Percentiles rank a stretch among this genome's conserved stretches.
These are phyloP conservation scores for Brienomyrus longianalis DNA, from an alignment of 2,113 vertebrate species.

Conservation along the genomic window DNA sequence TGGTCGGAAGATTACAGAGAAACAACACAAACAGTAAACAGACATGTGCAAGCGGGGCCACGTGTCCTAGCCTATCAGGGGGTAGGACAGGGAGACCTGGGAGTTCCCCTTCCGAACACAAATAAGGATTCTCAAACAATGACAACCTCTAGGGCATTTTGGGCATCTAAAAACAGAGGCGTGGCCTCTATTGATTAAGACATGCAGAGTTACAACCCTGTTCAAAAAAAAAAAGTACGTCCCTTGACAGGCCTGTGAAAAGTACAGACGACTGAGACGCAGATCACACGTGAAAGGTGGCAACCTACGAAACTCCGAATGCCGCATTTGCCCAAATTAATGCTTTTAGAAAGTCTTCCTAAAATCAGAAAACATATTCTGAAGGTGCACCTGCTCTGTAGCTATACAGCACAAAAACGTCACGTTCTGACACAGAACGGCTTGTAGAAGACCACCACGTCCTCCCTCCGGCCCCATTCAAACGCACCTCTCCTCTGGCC, in stretches of 20 bases:
- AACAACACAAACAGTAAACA: constrained; percentile 2
- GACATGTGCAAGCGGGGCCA: constrained; percentile 2
- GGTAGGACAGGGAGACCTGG: constrained; percentile 1
- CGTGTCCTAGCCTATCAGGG: not conserved
- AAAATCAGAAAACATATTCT: constrained; percentile 42
- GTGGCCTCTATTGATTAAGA: constrained; percentile 32
- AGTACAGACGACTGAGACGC: constrained; percentile 38
- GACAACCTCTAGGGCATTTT: constrained; percentile 24
- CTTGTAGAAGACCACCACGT: constrained; percentile 43
- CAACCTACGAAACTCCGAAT: constrained; percentile 18
- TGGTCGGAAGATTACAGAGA: constrained; percentile 12
- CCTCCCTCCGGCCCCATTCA: constrained; percentile 38
- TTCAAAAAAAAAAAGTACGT: constrained; percentile 31
- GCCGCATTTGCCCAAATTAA: constrained; percentile 23
- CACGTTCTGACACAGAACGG: constrained; percentile 75
- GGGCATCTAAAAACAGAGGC: constrained; percentile 23
- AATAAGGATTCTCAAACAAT: not conserved
- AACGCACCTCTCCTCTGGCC: constrained; percentile 47
- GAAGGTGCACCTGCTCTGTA: constrained; percentile 50
- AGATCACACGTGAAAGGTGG: constrained; percentile 7
- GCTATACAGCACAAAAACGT: constrained; percentile 50
- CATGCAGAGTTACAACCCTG: constrained; percentile 33
- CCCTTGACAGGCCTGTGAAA: constrained; percentile 36
- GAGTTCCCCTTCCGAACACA: not conserved
- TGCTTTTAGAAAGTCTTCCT: constrained; percentile 23